phyloP scores from a whole-genome alignment of 2,888 invertebrate species.

The Xestia xanthographa region DNA sequence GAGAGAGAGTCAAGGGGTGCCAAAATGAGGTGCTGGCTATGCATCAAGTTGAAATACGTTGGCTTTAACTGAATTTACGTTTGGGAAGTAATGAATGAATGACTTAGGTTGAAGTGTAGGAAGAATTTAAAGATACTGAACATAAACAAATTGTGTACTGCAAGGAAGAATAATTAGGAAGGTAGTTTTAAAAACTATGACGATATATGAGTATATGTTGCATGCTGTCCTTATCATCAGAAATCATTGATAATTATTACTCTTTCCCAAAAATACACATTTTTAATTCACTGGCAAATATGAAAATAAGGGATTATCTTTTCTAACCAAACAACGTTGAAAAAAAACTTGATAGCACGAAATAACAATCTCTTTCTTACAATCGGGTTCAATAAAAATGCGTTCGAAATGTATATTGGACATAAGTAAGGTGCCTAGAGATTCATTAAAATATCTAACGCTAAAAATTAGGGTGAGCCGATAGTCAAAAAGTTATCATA shows the following conservation, averaged over 20 bases:
- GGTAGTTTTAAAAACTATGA: not conserved
- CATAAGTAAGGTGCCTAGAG: not conserved
- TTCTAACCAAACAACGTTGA: not conserved
- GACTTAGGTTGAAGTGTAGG: not conserved
- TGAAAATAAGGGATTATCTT: not conserved
- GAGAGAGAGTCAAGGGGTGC: slow-evolving; percentile 22
- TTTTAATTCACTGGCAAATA: too few relatives aligned
- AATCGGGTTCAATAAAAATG: too few relatives aligned
- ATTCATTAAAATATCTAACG: not conserved
- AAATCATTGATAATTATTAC: not conserved
- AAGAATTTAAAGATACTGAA: not conserved
- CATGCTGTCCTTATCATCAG: not conserved
- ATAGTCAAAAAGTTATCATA: not conserved
- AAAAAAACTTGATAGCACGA: not conserved
- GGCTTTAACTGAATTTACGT: slow-evolving; percentile 32
- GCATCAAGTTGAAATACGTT: slow-evolving; percentile 43
- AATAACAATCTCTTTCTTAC: not conserved
- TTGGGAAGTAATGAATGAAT: slow-evolving; percentile 19
- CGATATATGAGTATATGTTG: not conserved
- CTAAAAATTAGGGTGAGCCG: not conserved
- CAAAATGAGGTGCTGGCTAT: slow-evolving; percentile 29
- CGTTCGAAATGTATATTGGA: too few relatives aligned
- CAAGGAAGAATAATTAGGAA: not conserved
- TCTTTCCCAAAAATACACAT: not conserved
- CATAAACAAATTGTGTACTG: not conserved